Evolutionary conservation across 2,888 invertebrate species (phyloP), one percentile per base, ranked within the genome.

Genomic region (Nemapogon koenigi): DNA sequence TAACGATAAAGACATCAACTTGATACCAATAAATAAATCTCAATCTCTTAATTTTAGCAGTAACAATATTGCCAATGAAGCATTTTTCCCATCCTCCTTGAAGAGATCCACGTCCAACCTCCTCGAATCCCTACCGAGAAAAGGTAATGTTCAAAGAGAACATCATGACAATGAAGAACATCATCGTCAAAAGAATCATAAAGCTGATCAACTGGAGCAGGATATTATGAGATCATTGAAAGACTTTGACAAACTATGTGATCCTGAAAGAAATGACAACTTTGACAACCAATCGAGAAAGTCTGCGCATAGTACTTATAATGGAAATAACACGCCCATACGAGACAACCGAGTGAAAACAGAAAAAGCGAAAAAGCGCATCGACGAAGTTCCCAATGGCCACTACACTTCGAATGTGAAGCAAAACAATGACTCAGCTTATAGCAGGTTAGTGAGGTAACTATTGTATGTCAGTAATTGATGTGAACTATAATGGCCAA

Each of bases 401-500:
- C 68, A 75, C 55, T 63, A 53, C 54, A 73, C 62, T 46, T 67
- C 66, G 10, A 71, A 61, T 45, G 71, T 66, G 37, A 72, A 64
- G 52, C 73, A 44, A 16, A 84, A 68, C 55, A 68, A 66, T 17
- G 91, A 91, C 67, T 91, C 91, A 17, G 91, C 91, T 38, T 91
- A 91, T 71, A 90, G 90, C 83, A 91, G 91, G 91, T 91, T 78
- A 80, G 79, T 69, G 67, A 75, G 75, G 76, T 70, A 72, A 62
- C 43, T 43, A 38, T 41, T 56, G 50, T 31, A 11, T 16, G 14
- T 16, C 18, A 3, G 14, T 19, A n/a, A 11, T 11, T 4, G 8
- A n/a, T n/a, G n/a, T 32, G 17, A 31, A 31, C 19, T 7, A 11
- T 2, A 18, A 6, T 3, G 8, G 4, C 3, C n/a, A 33, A 17